Base-by-base conservation (phyloP, 2,797 vertebrate species). In the Podargus strigoides region DNA sequence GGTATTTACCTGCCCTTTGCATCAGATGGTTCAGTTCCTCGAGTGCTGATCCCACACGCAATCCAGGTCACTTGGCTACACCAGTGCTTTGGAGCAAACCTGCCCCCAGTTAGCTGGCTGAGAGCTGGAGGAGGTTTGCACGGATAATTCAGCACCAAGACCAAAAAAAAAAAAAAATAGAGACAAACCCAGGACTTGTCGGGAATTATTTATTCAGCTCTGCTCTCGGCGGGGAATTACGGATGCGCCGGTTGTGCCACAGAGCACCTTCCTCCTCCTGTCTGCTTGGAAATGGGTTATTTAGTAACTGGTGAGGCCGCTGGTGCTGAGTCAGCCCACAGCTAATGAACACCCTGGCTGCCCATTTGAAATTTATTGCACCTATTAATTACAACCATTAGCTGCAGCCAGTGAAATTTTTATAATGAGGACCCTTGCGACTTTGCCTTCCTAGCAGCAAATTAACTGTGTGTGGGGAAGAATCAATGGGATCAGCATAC, bases 361-460 rank as follows among this genome's bases (percentile, higher is more conserved):
- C 97, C 95, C 97, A 95, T 70, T 96, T 95, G 94, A 94, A 97
- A 97, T 93, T 96, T 96, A 94, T 94, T 93, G 96, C 96, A 96
- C 97, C 97, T 97, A 97, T 97, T 97, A 97, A 97, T 98, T 97
- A 97, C 96, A 96, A 94, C 93, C 92, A 96, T 95, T 97, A 96
- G 92, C 94, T 70, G 64, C 88, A 96, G 96, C 97, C 95, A 90
- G 95, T 95, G 96, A 96, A 96, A 97, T 95, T 96, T 96, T 95
- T 95, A 91, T 95, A 94, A 90, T 96, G 97, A 97, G 94, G 96
- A 92, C 92, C 97, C 96, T 91, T 66, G 95, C 36, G 95, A 94
- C 91, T 97, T 86, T 55, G 95, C 95, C 96, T 95, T 78, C 82
- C 92, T n/a, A 53, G 94, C 95, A 96, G 95, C 97, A 97, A 97